Base-by-base conservation (phyloP, 2,113 vertebrate genomes). In the Grammomys dolichurus region DNA sequence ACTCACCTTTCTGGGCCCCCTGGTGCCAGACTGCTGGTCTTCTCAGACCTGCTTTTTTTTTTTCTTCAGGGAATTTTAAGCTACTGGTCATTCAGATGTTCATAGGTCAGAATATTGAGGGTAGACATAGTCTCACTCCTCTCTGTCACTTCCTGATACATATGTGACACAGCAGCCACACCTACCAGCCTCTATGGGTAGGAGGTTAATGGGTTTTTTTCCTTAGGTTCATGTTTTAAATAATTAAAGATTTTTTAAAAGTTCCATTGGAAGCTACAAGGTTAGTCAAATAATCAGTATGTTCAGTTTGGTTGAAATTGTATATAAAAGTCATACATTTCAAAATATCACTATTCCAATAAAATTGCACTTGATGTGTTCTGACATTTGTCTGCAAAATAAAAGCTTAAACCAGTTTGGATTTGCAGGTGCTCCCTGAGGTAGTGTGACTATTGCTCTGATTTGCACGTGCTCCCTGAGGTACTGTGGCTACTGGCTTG, bases 261-360 rank as follows among this genome's bases (percentile, higher is more conserved):
- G 9, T 46, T 7, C 7, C 40, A 54, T 75, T 67, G 24, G 75
- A 46, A 46, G 9, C 28, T 95, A 88, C 7, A 67, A 11, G 19
- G 65, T 82, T 19, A 72, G 20, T 69, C 76, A 89, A 87, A 82
- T 69, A 87, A 87, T 80, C 36, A 95, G 16, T 80, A 72, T 43
- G 46, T 22, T 54, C 20, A 40, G 7, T 73, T 77, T 90, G 33
- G 86, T 85, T 97, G 43, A 36, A 90, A 90, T 87, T 81, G 4
- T 85, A 54, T n/a, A 10, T 46, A 28, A 90, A 93, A 90, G n/a
- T 46, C 51, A 95, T 48, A 86, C 24, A 95, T 69, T 94, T 36
- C 11, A 81, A 89, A 88, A 46, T 58, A 33, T 95, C 82, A 46
- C 24, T 73, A 7, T 43, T 88, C 40, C 33, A 90, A n/a, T 70